Evolutionary conservation across 2,113 vertebrate genomes (phyloP).

Genomic region (Phasianus colchicus): DNA sequence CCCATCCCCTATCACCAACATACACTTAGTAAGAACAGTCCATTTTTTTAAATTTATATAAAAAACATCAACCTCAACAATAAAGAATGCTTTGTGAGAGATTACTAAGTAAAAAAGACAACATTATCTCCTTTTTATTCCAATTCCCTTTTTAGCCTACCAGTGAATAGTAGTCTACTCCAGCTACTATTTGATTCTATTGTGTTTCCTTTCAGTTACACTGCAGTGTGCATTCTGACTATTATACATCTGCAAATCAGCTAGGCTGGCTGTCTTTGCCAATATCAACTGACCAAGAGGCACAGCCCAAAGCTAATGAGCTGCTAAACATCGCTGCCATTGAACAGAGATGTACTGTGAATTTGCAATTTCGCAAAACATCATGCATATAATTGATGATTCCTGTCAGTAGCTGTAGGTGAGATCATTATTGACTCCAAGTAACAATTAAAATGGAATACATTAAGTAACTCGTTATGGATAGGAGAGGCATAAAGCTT

Average conservation of each 20-base stretch:
- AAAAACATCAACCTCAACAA: not conserved
- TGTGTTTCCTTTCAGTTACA: not conserved
- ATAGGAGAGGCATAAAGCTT: constrained; percentile 55
- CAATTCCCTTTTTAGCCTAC: not conserved
- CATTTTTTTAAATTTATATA: not conserved
- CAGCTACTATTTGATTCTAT: not conserved
- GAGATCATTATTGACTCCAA: constrained; percentile 59
- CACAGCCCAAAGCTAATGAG: constrained; percentile 62
- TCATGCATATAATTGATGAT: constrained; percentile 64
- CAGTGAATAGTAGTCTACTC: not conserved
- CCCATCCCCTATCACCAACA: not conserved
- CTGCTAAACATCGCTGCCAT: constrained; percentile 55
- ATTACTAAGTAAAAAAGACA: not conserved
- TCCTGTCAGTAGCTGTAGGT: constrained; percentile 55
- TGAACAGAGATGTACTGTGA: constrained; percentile 42
- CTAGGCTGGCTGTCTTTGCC: constrained; percentile 38
- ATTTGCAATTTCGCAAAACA: constrained; percentile 72
- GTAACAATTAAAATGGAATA: constrained; percentile 75
- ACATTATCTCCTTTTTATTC: not conserved
- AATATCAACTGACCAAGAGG: constrained; percentile 46
- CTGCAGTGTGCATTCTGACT: constrained; percentile 9
- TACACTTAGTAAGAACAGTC: not conserved
- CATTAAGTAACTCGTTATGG: constrained; percentile 63
- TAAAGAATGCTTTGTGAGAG: not conserved
- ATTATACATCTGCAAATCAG: constrained; percentile 32